Base-by-base conservation (phyloP, 2,888 invertebrate species). In the Agriopis leucophaearia region DNA sequence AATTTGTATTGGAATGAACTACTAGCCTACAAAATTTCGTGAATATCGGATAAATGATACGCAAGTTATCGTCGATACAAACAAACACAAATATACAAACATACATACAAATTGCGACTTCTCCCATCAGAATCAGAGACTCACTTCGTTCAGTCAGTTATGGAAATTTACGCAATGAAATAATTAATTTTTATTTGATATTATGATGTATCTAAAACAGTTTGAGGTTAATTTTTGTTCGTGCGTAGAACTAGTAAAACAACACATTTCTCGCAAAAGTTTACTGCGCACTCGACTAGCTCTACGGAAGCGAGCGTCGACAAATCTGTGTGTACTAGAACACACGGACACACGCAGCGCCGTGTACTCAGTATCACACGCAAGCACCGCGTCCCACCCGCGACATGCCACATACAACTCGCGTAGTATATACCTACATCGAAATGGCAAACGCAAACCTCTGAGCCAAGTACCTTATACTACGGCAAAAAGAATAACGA, bases 401-500 rank as follows among this genome's bases (percentile, higher is more conserved):
- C 2, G 62, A 73, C 72, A 70, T 71, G 71, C 64, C 64, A 71
- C 65, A 66, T 66, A 62, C 45, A 70, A 65, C 52, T 68, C 57
- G 27, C 27, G 64, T n/a, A 65, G 13, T 52, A 36, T 9, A 38
- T 58, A 63, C 66, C 62, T 71, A 71, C 66, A 67, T 66, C 54
- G 48, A 60, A 66, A 64, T 45, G 70, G 69, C 72, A 60, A 62
- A 65, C 73, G 67, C 62, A 48, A 63, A 55, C 59, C 59, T 52
- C 58, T 18, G 48, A 59, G 55, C 27, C 27, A 3, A 27, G 27
- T 27, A 27, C 27, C 27, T 42, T 66, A n/a, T n/a, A 54, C 61
- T 48, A 44, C 51, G 35, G 71, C 70, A 62, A 69, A 76, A 85
- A 84, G 82, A 75, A 80, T 78, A 81, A 81, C 82, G 82, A 82